A percentile compares a stretch with the other conserved stretches of the same genome.
Conservation (phyloP, 2,888 invertebrate species). For the Disparrhopalites patrizii region DNA sequence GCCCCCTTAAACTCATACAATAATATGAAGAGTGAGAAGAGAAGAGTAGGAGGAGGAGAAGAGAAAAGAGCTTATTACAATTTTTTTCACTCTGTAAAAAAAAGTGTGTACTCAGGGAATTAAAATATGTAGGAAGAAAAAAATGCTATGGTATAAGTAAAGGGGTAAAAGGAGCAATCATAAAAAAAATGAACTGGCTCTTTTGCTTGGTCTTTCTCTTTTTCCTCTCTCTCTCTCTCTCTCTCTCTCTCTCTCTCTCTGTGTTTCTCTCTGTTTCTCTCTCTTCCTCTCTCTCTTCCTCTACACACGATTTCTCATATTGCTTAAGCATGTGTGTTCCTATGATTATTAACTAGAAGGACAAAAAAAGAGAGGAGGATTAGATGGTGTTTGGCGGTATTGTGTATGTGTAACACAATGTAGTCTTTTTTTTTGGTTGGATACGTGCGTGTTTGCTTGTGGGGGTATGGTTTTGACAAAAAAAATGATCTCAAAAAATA, state of each 20-base stretch:
- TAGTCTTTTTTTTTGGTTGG: neutral
- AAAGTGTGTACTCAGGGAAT: neutral
- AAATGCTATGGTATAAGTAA: too few relatives aligned
- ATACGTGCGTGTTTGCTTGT: constrained; percentile 1
- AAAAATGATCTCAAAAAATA: neutral
- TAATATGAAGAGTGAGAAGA: neutral
- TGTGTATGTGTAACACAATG: neutral
- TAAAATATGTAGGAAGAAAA: too few relatives aligned
- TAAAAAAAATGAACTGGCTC: neutral
- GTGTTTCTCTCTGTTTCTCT: too few relatives aligned
- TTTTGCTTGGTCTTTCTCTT: neutral
- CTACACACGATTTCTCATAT: neutral
- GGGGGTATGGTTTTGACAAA: neutral
- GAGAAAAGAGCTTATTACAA: constrained; percentile 1
- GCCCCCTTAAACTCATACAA: constrained; percentile 8
- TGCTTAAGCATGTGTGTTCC: neutral
- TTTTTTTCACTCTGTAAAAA: neutral
- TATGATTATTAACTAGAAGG: too few relatives aligned
- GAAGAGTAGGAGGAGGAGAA: neutral
- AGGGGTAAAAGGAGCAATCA: neutral
- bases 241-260: neutral
- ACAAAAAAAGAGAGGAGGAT: too few relatives aligned
- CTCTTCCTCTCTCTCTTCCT: neutral
- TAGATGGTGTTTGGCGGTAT: too few relatives aligned
- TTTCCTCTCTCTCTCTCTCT: neutral